Evolutionary conservation across 2,888 invertebrate genomes (phyloP).

Genomic region (Eugnorisma glareosa): DNA sequence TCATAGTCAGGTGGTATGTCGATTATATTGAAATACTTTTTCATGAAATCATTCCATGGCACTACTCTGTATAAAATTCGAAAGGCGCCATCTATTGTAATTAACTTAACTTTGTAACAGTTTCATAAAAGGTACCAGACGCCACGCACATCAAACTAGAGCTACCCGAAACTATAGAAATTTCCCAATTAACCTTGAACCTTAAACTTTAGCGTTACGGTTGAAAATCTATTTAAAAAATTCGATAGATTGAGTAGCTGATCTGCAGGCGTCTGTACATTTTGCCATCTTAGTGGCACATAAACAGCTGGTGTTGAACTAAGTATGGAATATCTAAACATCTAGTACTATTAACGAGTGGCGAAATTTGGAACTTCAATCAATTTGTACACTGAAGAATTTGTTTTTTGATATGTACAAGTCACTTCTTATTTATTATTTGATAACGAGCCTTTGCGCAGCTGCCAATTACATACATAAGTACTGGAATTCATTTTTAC

Average conservation of each 20-base stretch:
- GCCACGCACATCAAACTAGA: no score
- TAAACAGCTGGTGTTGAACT: not conserved
- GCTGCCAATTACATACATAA: no score
- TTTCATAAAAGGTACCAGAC: not conserved
- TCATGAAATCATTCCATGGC: not conserved
- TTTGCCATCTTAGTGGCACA: not conserved
- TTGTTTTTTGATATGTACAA: not conserved
- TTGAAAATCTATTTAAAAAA: no score
- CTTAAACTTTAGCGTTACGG: no score
- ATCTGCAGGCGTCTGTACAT: no score
- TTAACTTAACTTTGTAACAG: not conserved
- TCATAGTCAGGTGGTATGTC: no score
- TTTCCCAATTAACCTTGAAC: no score
- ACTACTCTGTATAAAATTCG: not conserved
- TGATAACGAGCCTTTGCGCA: no score
- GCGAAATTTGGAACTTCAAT: not conserved
- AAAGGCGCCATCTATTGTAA: constrained; percentile 7
- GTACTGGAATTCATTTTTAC: no score
- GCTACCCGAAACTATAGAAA: no score
- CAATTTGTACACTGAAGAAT: not conserved
- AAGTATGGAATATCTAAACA: not conserved
- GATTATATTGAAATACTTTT: no score
- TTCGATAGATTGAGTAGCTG: no score
- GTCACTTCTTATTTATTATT: not conserved
- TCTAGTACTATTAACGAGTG: not conserved